Evolutionary conservation across 1,140 invertebrate species (phyloP).

Genomic region (Drosophila parvula): DNA sequence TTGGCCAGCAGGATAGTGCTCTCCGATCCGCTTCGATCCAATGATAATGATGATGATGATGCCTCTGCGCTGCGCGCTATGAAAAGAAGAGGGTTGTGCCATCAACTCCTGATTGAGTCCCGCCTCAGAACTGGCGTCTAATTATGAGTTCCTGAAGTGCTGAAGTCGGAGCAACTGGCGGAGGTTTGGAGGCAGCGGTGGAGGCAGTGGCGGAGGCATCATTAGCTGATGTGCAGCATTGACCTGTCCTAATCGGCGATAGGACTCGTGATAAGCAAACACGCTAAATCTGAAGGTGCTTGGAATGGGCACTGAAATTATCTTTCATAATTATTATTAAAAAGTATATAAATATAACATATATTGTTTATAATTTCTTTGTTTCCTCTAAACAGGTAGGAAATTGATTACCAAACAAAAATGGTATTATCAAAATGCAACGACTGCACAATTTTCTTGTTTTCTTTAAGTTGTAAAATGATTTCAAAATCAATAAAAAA

Average conservation of each 20-base stretch:
- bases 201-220: constrained; percentile 39
- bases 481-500: not conserved
- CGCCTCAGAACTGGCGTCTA: constrained; percentile 76
- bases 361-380: not conserved
- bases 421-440: too few relatives aligned
- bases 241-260: constrained; percentile 52
- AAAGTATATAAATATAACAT: not conserved
- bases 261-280: constrained; percentile 69
- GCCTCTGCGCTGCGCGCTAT: constrained; percentile 11
- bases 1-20: constrained; percentile 40
- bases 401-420: too few relatives aligned
- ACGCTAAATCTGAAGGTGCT: constrained; percentile 58
- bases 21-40: constrained; percentile 7
- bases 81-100: constrained; percentile 69
- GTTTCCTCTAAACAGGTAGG: too few relatives aligned
- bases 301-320: constrained; percentile 24
- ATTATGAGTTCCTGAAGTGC: constrained; percentile 57
- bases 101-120: constrained; percentile 83
- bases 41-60: constrained; percentile 40
- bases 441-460: too few relatives aligned
- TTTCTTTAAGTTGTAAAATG: too few relatives aligned
- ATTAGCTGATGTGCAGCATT: constrained; percentile 70
- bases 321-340: too few relatives aligned
- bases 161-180: constrained; percentile 1
- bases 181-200: constrained; percentile 4